Evolutionary conservation across 2,113 vertebrate genomes (phyloP).

Genomic region (Nibea albiflora): DNA sequence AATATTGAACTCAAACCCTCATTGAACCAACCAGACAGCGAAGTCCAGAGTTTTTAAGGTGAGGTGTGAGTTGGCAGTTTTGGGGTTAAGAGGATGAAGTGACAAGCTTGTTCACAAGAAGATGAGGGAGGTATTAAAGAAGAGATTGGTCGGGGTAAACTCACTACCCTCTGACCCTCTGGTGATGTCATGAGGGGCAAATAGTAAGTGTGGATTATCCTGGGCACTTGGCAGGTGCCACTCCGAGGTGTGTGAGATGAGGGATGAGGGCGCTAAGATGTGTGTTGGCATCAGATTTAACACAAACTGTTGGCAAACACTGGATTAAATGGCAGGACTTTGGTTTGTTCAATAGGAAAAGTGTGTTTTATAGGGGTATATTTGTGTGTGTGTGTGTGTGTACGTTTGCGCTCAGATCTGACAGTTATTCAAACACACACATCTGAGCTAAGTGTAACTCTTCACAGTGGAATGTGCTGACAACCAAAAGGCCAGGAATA

Average conservation of each 20-base stretch:
- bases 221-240: constrained; percentile 38
- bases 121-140: constrained; percentile 30
- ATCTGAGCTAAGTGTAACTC: constrained; percentile 72
- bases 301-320: constrained; percentile 30
- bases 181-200: constrained; percentile 35
- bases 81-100: constrained; percentile 2
- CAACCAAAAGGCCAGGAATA: constrained; percentile 78
- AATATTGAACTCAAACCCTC: neutral
- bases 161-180: constrained; percentile 14
- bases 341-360: neutral
- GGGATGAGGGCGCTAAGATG: constrained; percentile 12
- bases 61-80: neutral
- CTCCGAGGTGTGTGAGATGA: constrained; percentile 32
- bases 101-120: neutral
- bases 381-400: constrained; percentile 44
- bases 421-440: constrained; percentile 49
- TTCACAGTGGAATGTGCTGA: constrained; percentile 78
- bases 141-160: constrained; percentile 23
- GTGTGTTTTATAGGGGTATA: neutral
- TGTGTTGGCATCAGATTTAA: constrained; percentile 31
- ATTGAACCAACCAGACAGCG: neutral
- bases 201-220: constrained; percentile 55
- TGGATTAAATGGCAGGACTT: constrained; percentile 20
- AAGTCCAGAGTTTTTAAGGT: neutral
- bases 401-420: constrained; percentile 10